Conservation (phyloP, 2,797 vertebrate species). For the Sebastolobus altivelis region DNA sequence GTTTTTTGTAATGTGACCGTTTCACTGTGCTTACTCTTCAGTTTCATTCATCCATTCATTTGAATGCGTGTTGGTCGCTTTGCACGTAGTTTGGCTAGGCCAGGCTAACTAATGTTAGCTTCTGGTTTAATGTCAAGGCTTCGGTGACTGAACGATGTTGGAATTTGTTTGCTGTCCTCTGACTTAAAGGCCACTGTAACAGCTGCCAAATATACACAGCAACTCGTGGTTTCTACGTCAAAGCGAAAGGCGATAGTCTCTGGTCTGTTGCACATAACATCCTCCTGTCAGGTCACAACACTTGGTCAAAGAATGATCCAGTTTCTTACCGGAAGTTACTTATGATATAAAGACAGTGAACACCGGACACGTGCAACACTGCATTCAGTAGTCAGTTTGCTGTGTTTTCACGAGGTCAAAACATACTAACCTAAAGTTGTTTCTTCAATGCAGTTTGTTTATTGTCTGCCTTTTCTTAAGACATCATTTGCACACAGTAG, state of each 20-base stretch:
- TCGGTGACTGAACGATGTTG: background rate
- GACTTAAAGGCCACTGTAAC: background rate
- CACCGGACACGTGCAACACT: background rate
- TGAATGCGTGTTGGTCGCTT: background rate
- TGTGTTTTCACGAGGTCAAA: background rate
- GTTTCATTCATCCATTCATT: background rate
- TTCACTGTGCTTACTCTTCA: background rate
- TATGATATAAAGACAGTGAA: background rate
- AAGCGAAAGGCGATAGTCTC: background rate
- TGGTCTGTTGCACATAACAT: background rate
- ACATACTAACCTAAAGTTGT: background rate
- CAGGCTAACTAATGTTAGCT: slow-evolving; percentile 22
- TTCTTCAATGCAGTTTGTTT: background rate
- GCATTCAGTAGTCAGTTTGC: background rate
- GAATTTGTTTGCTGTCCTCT: background rate
- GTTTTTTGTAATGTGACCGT: background rate
- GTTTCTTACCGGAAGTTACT: too few relatives aligned
- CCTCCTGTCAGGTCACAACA: background rate
- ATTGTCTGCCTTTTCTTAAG: background rate
- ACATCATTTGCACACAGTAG: background rate
- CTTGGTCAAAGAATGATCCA: too few relatives aligned
- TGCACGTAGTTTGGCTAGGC: background rate
- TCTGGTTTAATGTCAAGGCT: slow-evolving; percentile 47
- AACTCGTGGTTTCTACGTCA: background rate
- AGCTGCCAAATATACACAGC: background rate